phyloP scores from a whole-genome alignment of 2,888 invertebrate species.

The Drosophila mimetica region DNA sequence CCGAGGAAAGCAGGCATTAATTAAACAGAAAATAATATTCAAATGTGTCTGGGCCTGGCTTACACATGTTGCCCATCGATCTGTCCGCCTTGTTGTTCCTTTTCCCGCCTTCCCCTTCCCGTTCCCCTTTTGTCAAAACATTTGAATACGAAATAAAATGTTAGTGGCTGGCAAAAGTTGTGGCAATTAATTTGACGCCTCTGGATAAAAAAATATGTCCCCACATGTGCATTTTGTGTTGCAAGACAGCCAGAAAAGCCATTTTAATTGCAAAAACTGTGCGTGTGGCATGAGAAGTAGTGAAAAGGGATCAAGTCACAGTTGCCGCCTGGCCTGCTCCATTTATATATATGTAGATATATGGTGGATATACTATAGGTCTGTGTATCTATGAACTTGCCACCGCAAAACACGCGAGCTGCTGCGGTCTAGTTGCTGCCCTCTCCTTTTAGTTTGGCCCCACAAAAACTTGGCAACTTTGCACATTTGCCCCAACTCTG shows the following conservation, averaged over 20 bases:
- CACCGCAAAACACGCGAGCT: slow-evolving; percentile 71
- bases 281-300: slow-evolving; percentile 76
- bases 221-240: slow-evolving; percentile 36
- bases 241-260: slow-evolving; percentile 48
- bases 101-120: too few species aligned
- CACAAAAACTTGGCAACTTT: slow-evolving; percentile 67
- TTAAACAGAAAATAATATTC: slow-evolving; percentile 60
- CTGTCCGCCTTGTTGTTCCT: not conserved
- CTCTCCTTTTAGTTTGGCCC: slow-evolving; percentile 39
- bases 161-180: slow-evolving; percentile 44
- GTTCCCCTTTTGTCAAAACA: slow-evolving; percentile 37
- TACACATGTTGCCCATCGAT: slow-evolving; percentile 36
- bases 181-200: slow-evolving; percentile 73
- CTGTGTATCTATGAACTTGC: slow-evolving; percentile 64
- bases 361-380: slow-evolving; percentile 16
- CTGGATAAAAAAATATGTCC: slow-evolving; percentile 45
- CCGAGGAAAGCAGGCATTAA: slow-evolving; percentile 58
- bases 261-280: slow-evolving; percentile 58
- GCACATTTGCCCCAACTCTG: slow-evolving; percentile 57
- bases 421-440: slow-evolving; percentile 43
- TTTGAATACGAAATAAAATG: slow-evolving; percentile 36
- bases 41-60: slow-evolving; percentile 61
- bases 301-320: slow-evolving; percentile 73
- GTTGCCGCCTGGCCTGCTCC: slow-evolving; percentile 56
- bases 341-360: slow-evolving; percentile 37